Percentiles rank a stretch among this genome's conserved stretches.
Conservation (phyloP, 2,888 invertebrate genomes). For the Euplagia quadripunctaria region DNA sequence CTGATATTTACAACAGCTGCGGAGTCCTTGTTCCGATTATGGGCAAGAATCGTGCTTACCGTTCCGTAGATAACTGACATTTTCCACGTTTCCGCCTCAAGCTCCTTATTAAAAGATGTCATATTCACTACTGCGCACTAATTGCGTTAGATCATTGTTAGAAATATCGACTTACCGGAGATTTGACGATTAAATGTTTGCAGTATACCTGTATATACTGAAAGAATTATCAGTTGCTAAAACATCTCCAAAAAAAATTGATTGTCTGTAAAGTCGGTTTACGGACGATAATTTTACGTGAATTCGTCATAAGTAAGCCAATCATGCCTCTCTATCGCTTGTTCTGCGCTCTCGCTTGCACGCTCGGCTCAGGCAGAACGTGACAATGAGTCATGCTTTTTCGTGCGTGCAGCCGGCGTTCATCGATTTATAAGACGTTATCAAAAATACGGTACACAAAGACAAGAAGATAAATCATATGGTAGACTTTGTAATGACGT, state of each 20-base stretch:
- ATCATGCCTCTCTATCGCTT: too few species aligned
- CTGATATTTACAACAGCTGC: slow-evolving; percentile 85
- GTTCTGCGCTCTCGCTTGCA: too few species aligned
- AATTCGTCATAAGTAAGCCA: too few species aligned
- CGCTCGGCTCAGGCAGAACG: too few species aligned
- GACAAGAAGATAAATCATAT: not conserved
- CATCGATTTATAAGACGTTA: too few species aligned
- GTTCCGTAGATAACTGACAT: slow-evolving; percentile 83
- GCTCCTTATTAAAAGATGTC: slow-evolving; percentile 84
- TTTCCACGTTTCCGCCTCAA: slow-evolving; percentile 85
- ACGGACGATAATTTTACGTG: too few species aligned
- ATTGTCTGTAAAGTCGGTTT: too few species aligned
- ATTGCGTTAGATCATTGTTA: slow-evolving; percentile 48
- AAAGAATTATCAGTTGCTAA: not conserved
- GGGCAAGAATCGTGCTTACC: slow-evolving; percentile 83
- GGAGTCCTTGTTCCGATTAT: slow-evolving; percentile 86
- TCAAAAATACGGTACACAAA: not conserved
- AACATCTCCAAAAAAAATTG: not conserved
- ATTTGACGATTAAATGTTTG: too few species aligned
- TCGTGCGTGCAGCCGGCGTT: too few species aligned
- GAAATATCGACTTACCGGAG: slow-evolving; percentile 33
- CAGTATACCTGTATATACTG: not conserved
- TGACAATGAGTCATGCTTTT: too few species aligned
- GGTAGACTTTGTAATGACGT: too few species aligned
- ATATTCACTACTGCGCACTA: slow-evolving; percentile 57